Conservation (phyloP, 2,113 vertebrate species). For the Garra rufa region DNA sequence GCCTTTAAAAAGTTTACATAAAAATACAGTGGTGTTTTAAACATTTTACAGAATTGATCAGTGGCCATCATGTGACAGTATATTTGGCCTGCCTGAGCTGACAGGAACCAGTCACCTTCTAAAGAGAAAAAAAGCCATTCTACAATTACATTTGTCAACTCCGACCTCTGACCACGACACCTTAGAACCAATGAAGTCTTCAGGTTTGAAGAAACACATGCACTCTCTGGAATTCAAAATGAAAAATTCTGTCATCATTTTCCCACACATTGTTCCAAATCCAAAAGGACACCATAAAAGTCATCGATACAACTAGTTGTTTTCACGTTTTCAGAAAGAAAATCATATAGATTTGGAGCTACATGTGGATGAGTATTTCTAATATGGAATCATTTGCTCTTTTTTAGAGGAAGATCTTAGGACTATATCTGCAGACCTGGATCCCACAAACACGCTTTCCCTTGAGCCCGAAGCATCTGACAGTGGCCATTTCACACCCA, state of each 20-base stretch:
- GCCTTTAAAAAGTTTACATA: background rate
- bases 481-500: constrained; percentile 74
- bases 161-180: constrained; percentile 46
- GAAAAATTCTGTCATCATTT: background rate
- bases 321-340: background rate
- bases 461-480: constrained; percentile 68
- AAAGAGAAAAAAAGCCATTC: constrained; percentile 73
- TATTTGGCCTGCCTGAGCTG: constrained; percentile 64
- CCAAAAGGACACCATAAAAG: background rate
- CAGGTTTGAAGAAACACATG: constrained; percentile 64
- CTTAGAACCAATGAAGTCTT: constrained; percentile 59
- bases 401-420: constrained; percentile 74
- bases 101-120: constrained; percentile 62
- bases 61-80: constrained; percentile 75
- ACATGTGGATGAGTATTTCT: background rate
- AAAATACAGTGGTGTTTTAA: background rate
- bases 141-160: constrained; percentile 62
- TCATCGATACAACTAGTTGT: background rate
- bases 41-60: constrained; percentile 16
- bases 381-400: background rate
- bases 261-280: background rate
- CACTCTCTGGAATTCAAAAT: background rate
- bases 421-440: constrained; percentile 66
- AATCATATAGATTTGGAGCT: background rate
- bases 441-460: constrained; percentile 41